phyloP scores from a whole-genome alignment of 2,797 vertebrate species.

The Sparus aurata region DNA sequence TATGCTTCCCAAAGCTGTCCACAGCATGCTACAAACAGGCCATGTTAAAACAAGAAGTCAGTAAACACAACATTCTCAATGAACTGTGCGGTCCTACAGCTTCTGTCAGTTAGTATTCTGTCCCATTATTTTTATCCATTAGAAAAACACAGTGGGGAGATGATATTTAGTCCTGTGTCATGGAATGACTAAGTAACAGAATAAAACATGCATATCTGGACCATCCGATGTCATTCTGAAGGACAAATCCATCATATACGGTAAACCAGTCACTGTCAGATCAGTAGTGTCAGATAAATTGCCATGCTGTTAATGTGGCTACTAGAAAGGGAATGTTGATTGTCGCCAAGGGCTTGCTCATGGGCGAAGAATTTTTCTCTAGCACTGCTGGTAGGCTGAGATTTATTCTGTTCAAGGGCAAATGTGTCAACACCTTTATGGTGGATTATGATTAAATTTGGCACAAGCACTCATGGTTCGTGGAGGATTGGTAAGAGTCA shows the following conservation, averaged over 20 bases:
- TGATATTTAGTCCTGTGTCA: background rate
- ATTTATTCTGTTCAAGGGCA: background rate
- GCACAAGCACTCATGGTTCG: background rate
- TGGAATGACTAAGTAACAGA: background rate
- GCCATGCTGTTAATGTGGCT: background rate
- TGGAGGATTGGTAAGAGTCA: background rate
- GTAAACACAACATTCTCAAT: background rate
- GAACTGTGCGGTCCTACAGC: too few species aligned
- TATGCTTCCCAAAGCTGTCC: background rate
- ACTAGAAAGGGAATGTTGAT: background rate
- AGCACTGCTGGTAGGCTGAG: background rate
- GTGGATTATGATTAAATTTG: background rate
- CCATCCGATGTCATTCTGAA: background rate
- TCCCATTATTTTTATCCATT: background rate
- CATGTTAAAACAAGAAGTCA: background rate
- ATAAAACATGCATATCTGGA: background rate
- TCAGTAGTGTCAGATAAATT: background rate
- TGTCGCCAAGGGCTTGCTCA: too few species aligned
- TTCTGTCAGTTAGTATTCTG: background rate
- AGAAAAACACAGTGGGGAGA: background rate
- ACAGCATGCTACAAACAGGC: background rate
- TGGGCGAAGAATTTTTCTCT: too few species aligned
- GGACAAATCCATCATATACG: background rate
- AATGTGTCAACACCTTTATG: background rate
- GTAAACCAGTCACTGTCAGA: background rate